Conservation (phyloP, 2,888 invertebrate genomes). For the Digitonthophagus gazella region DNA sequence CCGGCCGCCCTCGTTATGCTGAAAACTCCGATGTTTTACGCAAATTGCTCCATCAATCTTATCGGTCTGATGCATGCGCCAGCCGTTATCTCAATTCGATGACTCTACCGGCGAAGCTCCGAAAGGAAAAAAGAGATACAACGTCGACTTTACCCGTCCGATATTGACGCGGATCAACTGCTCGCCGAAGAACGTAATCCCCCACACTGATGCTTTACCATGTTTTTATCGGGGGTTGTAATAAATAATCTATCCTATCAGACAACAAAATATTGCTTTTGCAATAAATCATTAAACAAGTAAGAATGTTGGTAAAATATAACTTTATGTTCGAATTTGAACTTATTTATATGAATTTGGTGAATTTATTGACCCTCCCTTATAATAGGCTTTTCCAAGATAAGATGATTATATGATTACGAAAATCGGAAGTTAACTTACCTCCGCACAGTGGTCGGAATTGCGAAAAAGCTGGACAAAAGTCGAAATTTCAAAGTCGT, state of each 20-base stretch:
- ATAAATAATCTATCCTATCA: too few species aligned
- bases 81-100: background rate
- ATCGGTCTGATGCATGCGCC: constrained; percentile 12
- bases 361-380: background rate
- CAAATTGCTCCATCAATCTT: constrained; percentile 44
- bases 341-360: too few species aligned
- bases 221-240: too few species aligned
- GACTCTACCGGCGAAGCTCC: background rate
- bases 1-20: constrained; percentile 40
- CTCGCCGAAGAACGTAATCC: too few species aligned
- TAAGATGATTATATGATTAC: background rate
- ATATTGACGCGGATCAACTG: background rate
- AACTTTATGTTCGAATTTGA: background rate
- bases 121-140: background rate
- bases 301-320: too few species aligned
- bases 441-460: too few species aligned
- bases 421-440: background rate
- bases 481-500: too few species aligned
- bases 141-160: background rate
- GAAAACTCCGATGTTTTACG: constrained; percentile 42
- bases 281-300: too few species aligned
- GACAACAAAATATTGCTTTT: too few species aligned
- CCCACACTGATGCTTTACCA: too few species aligned
- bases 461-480: too few species aligned
- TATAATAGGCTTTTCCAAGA: background rate